These are phyloP conservation scores for Isotomurus palustris DNA, from an alignment of 2,888 invertebrate species.

Conservation along the genomic window DNA sequence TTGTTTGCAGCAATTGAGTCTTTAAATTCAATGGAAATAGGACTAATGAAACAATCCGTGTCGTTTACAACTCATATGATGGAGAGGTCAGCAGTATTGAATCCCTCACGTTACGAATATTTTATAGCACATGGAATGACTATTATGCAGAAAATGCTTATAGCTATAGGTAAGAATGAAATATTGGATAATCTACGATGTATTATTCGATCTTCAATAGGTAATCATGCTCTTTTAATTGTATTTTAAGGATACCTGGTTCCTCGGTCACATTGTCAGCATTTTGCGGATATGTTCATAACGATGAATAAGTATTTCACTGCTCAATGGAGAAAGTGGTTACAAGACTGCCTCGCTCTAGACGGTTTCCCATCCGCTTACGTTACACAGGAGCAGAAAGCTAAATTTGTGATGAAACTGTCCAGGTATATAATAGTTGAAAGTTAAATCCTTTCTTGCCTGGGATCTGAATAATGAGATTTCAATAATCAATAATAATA, in stretches of 20 bases:
- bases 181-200: background rate
- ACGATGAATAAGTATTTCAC: conserved; percentile 32
- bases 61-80: conserved; percentile 30
- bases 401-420: conserved; percentile 38
- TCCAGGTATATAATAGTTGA: conserved; percentile 30
- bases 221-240: background rate
- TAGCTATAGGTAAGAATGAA: conserved; percentile 35
- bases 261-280: conserved; percentile 38
- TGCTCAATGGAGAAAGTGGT: conserved; percentile 41
- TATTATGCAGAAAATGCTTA: conserved; percentile 34
- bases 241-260: conserved; percentile 32
- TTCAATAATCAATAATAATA: background rate
- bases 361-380: conserved; percentile 41
- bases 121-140: conserved; percentile 32
- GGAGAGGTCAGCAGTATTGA: conserved; percentile 29
- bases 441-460: background rate
- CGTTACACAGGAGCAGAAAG: conserved; percentile 33
- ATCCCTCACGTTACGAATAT: conserved; percentile 33
- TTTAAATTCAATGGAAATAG: conserved; percentile 33
- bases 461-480: background rate
- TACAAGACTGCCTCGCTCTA: conserved; percentile 32
- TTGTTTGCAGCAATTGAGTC: conserved; percentile 29
- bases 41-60: conserved; percentile 38
- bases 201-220: background rate
- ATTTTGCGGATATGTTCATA: conserved; percentile 42